phyloP scores from a whole-genome alignment of 1,140 invertebrate genomes.

The Meteorus sp. region DNA sequence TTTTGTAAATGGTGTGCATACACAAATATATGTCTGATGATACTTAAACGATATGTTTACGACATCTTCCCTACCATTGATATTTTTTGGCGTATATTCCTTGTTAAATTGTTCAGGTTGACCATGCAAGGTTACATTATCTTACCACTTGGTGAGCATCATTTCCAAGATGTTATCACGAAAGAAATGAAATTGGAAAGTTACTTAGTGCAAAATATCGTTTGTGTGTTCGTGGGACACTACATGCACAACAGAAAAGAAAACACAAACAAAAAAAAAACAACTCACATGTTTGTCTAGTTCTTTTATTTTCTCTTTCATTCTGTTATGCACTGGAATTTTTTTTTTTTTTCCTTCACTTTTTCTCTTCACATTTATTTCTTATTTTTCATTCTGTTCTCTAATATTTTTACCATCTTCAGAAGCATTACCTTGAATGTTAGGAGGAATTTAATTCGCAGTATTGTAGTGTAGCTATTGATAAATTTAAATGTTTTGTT shows the following conservation, averaged over 20 bases:
- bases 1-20: no score
- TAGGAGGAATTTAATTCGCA: no score
- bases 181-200: neutral
- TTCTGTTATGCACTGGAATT: no score
- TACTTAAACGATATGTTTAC: neutral
- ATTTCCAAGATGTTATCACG: neutral
- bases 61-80: neutral
- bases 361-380: no score
- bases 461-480: no score
- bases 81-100: neutral
- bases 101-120: neutral
- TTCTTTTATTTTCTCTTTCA: conserved; percentile 3
- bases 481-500: no score
- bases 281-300: neutral
- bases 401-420: no score
- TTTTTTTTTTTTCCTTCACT: no score
- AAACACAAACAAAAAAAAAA: no score
- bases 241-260: no score
- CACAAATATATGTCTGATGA: neutral
- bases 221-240: neutral
- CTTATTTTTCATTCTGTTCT: no score
- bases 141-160: neutral
- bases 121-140: neutral
- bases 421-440: no score
- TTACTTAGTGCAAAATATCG: neutral